Percentiles rank a stretch among this genome's conserved stretches.
Evolutionary conservation across 1,140 invertebrate genomes (phyloP).

Genomic region (Mycetomoellerius zeteki): DNA sequence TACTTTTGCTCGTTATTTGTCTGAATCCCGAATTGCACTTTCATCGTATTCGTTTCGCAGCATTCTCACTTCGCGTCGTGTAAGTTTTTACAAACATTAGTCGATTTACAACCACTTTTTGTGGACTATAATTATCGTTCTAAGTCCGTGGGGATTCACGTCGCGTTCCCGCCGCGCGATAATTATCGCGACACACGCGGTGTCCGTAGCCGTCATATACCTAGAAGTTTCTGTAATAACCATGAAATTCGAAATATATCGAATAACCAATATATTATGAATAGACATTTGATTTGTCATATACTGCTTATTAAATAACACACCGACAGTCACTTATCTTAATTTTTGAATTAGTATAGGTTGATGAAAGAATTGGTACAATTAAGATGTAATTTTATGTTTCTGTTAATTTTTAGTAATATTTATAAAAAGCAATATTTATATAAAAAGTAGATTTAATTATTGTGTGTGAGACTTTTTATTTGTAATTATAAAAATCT

Average conservation of each 20-base stretch:
- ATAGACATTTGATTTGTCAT: slow-evolving; percentile 3
- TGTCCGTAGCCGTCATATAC: not conserved
- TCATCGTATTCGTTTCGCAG: slow-evolving; percentile 1
- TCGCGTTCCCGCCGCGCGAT: slow-evolving; percentile 39
- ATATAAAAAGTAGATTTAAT: not conserved
- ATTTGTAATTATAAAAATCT: too few species aligned
- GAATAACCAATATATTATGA: slow-evolving; percentile 39
- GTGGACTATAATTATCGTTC: slow-evolving; percentile 62
- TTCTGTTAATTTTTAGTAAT: not conserved
- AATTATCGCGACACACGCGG: slow-evolving; percentile 62
- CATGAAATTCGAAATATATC: slow-evolving; percentile 60
- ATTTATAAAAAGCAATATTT: too few species aligned
- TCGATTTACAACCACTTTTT: slow-evolving; percentile 58
- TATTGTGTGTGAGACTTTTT: not conserved
- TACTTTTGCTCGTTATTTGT: slow-evolving; percentile 46
- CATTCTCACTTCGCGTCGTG: slow-evolving; percentile 6
- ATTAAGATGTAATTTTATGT: not conserved
- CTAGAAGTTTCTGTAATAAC: slow-evolving; percentile 21
- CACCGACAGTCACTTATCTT: not conserved
- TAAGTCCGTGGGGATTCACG: slow-evolving; percentile 40
- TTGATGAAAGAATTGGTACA: not conserved
- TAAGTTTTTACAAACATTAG: slow-evolving; percentile 52
- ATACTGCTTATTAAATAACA: slow-evolving; percentile 13
- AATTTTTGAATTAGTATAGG: not conserved
- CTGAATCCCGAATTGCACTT: slow-evolving; percentile 52